Evolutionary conservation across 2,113 vertebrate species (phyloP), one percentile per base, ranked within the genome.

Genomic region (Lichenostomus cassidix): DNA sequence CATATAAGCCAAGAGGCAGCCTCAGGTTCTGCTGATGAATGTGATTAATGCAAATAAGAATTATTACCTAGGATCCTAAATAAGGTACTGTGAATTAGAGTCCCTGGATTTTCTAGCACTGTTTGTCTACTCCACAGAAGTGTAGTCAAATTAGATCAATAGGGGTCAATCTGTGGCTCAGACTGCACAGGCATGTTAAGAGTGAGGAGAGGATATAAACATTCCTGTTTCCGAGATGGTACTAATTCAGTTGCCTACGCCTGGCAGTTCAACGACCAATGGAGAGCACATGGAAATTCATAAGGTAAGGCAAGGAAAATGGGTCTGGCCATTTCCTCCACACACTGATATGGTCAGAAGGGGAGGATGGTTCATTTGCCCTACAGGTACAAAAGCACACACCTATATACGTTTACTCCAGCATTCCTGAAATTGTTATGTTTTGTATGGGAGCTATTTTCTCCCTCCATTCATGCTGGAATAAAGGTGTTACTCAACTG

Each of bases 31-130:
- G 41, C 27, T 87, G 86, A 50, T 78, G 75, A 83, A 87, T 67
- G 59, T 46, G 64, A 92, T 92, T 78, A 90, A 95, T 59, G 62
- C 67, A 94, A 91, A 89, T 65, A 89, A 78, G 60, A 94, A 84
- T 80, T 64, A 81, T 63, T 81, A 83, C 50, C 56, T 23, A 83
- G 47, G 68, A 93, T 77, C 29, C 46, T 65, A 83, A 92, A 90
- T 42, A 90, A 92, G 35, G 47, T 23, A 16, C 44, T 50, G 29
- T 52, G 89, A 96, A 63, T 81, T 52, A 90, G 60, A 28, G 71
- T 17, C 59, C 37, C 46, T 83, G 67, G 20, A 59, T 81, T 68
- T 87, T 47, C 42, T 12, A 29, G 60, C 41, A 9, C 47, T 87
- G 89, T 94, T 91, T 84, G 63, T 70, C 87, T 84, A 1, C 83